These are phyloP conservation scores for Lepidochrysops patricia DNA, from an alignment of 2,888 invertebrate species.

Conservation along the genomic window DNA sequence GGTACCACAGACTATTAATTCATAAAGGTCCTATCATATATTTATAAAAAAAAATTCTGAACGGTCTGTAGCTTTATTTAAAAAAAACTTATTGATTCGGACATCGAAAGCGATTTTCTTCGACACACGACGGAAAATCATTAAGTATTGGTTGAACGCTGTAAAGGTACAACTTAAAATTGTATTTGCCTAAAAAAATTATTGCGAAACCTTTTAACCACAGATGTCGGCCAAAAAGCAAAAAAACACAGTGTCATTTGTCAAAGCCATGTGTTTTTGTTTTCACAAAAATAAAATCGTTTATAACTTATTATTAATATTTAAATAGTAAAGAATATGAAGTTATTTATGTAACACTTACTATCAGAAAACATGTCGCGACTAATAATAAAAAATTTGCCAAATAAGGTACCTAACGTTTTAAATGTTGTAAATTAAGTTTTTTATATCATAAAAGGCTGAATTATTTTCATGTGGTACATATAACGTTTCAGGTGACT, in stretches of 20 bases:
- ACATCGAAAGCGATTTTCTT: too few relatives aligned
- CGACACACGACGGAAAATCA: too few relatives aligned
- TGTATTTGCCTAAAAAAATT: too few relatives aligned
- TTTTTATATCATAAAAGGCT: background rate
- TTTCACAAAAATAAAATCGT: background rate
- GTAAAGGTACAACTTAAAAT: too few relatives aligned
- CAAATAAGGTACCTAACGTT: conserved; percentile 84
- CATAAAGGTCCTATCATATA: too few relatives aligned
- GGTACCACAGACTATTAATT: too few relatives aligned
- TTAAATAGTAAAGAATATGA: background rate
- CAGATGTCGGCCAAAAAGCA: background rate
- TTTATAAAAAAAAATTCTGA: too few relatives aligned
- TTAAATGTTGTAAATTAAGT: conserved; percentile 22
- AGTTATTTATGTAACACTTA: background rate
- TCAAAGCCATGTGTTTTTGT: conserved; percentile 22
- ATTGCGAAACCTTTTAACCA: background rate
- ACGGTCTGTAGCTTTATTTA: too few relatives aligned
- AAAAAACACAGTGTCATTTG: conserved; percentile 9
- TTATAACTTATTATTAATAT: background rate
- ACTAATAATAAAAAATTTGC: conserved; percentile 92
- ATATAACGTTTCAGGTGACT: conserved; percentile 76
- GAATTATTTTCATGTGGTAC: conserved; percentile 21
- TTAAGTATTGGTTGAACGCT: too few relatives aligned
- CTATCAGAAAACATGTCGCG: conserved; percentile 78
- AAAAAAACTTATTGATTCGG: too few relatives aligned